Conservation (phyloP, 1,140 invertebrate species). For the Metopolophium dirhodum region DNA sequence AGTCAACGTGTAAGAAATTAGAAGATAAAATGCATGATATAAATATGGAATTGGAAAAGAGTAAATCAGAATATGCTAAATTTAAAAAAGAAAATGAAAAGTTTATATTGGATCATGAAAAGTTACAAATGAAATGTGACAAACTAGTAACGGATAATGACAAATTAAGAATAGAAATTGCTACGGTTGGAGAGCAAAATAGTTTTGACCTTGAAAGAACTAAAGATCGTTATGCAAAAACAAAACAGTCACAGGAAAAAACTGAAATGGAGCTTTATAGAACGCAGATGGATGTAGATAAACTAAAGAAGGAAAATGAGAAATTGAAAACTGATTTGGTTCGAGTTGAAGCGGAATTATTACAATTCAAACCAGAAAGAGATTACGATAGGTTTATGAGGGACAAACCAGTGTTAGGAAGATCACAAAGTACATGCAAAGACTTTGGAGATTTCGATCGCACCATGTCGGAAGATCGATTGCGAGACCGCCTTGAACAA, state of each 20-base stretch:
- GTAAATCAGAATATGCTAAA: slow-evolving; percentile 81
- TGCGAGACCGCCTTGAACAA: slow-evolving; percentile 40
- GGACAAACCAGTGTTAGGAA: slow-evolving; percentile 40
- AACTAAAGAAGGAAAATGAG: slow-evolving; percentile 65
- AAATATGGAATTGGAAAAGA: slow-evolving; percentile 79
- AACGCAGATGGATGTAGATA: slow-evolving; percentile 79
- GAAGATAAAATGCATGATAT: slow-evolving; percentile 80
- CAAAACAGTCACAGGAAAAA: slow-evolving; percentile 77
- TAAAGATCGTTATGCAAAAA: slow-evolving; percentile 86
- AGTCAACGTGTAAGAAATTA: slow-evolving; percentile 67
- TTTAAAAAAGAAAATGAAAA: slow-evolving; percentile 78
- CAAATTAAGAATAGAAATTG: slow-evolving; percentile 72
- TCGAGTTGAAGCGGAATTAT: slow-evolving; percentile 70
- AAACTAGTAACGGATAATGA: slow-evolving; percentile 80
- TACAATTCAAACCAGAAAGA: slow-evolving; percentile 83
- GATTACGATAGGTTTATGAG: slow-evolving; percentile 51
- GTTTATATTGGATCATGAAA: slow-evolving; percentile 83
- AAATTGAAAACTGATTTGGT: slow-evolving; percentile 63
- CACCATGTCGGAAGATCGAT: slow-evolving; percentile 17
- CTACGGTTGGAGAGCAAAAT: slow-evolving; percentile 46
- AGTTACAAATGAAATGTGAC: slow-evolving; percentile 82
- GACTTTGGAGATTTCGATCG: slow-evolving; percentile 49
- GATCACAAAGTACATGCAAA: slow-evolving; percentile 43
- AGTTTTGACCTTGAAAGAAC: slow-evolving; percentile 82
- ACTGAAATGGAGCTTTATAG: slow-evolving; percentile 85